Conservation (phyloP, 1,140 invertebrate genomes). For the Aporrectodea caliginosa region DNA sequence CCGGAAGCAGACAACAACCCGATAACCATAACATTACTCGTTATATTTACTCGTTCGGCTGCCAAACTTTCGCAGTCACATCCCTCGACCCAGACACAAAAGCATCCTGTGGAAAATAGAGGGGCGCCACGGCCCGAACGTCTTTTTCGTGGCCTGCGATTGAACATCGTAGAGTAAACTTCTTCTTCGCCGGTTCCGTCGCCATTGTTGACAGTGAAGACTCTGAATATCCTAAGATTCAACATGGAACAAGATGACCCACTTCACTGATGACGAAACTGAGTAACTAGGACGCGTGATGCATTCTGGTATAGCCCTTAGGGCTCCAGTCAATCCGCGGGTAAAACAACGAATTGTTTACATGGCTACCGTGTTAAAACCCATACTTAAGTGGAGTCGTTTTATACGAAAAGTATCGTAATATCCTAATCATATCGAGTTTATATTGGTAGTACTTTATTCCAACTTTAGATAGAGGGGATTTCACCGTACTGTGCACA, state of each 20-base stretch:
- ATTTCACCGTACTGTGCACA: no score
- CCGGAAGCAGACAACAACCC: background rate
- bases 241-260: background rate
- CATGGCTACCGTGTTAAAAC: background rate
- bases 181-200: background rate
- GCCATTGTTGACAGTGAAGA: background rate
- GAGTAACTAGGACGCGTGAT: no score
- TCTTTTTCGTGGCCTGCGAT: constrained; percentile 77
- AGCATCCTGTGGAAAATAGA: constrained; percentile 61
- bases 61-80: constrained; percentile 78
- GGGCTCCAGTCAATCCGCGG: no score
- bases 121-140: constrained; percentile 69
- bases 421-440: no score
- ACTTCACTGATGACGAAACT: background rate
- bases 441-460: no score
- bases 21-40: constrained; percentile 7
- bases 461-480: no score
- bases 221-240: background rate
- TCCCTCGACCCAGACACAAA: constrained; percentile 83
- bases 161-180: constrained; percentile 67
- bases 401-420: no score
- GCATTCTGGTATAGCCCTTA: no score
- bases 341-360: no score
- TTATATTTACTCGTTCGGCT: constrained; percentile 67
- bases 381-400: no score